Base-by-base conservation (phyloP, 23 tunicate genomes). In the Trididemnum clinides region DNA sequence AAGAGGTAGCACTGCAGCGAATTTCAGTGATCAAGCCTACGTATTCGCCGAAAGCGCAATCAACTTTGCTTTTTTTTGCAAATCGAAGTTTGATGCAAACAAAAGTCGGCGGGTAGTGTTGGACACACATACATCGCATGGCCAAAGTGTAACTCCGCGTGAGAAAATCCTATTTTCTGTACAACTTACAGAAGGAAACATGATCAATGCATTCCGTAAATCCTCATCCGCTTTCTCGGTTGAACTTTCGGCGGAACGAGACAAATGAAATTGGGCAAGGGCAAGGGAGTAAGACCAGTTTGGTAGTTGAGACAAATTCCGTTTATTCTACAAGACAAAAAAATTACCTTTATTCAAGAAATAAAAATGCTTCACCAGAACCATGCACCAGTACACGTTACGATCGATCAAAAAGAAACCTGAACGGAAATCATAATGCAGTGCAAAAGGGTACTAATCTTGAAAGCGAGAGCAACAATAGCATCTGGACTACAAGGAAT, bases 221-320 rank as follows among this genome's bases (percentile, higher is more conserved):
- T 27, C 1, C 64, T 82, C 35, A 80, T 89, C 90, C 21, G 93
- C 94, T 73, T 85, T 27, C 19, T 73, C 57, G 7, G 57, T 37
- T 73, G 80, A 73, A 7, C 10, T 28, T 18, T 21, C 7, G 1
- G 22, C 75, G 12, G 50, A 34, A 1, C 57, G 33, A 21, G 85
- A 30, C 31, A 77, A 25, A 27, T 83, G 85, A 38, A 84, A 94
- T 31, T 87, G 77, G 3, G 94, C 98, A 62, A 94, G 65, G 0
- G 98, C 89, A 33, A 82, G 1, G 5, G 98, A 94, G 81, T 81
- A 94, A 0, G 94, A 73, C 89, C 93, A 94, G 84, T 94, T 94
- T 80, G 98, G 98, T 22, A 93, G 71, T 57, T 88, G 90, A 31
- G 81, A 33, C 20, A 93, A 64, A 59, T 93, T 88, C 28, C 92